phyloP scores from a whole-genome alignment of 2,797 vertebrate species.

The Monodelphis domestica region DNA sequence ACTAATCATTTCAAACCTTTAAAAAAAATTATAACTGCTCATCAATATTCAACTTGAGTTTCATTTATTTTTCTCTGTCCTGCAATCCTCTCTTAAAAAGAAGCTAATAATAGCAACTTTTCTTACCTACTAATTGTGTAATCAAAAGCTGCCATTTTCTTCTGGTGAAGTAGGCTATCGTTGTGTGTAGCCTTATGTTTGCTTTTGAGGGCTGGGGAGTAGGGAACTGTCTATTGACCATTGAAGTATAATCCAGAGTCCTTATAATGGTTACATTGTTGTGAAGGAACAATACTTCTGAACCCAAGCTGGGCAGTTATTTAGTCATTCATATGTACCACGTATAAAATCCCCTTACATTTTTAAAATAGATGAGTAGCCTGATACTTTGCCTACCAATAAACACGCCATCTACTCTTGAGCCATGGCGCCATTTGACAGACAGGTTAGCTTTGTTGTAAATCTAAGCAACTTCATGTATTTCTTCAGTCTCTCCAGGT shows the following conservation, averaged over 20 bases:
- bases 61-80: slow-evolving; percentile 3
- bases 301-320: not conserved
- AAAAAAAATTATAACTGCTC: not conserved
- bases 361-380: not conserved
- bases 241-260: not conserved
- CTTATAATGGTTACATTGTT: not conserved
- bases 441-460: not conserved
- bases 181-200: not conserved
- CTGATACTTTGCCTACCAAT: not conserved
- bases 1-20: slow-evolving; percentile 3
- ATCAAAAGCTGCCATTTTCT: not conserved
- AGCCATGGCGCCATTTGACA: not conserved
- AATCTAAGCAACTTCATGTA: not conserved
- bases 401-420: not conserved
- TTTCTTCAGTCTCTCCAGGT: not conserved
- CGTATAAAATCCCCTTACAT: no score
- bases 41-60: slow-evolving; percentile 38
- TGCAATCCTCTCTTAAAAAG: not conserved
- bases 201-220: not conserved
- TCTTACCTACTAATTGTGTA: not conserved
- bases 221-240: not conserved
- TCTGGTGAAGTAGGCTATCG: not conserved
- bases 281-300: not conserved
- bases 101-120: not conserved
- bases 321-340: not conserved